Evolutionary conservation across 2,113 vertebrate species (phyloP).

Genomic region (Plectropomus leopardus): DNA sequence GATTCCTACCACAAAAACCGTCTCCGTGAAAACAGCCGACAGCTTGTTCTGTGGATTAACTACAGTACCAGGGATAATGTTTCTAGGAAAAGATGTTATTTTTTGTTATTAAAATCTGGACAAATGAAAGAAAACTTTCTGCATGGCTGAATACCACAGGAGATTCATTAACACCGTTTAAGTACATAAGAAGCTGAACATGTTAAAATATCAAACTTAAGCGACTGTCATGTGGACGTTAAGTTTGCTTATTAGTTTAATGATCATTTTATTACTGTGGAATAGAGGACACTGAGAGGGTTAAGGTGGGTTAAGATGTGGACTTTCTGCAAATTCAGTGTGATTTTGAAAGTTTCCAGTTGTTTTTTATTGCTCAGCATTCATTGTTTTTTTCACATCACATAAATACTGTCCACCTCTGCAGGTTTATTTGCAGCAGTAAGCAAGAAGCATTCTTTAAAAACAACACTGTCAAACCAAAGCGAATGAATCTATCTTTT

Average conservation of each 20-base stretch:
- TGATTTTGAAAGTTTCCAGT: background rate
- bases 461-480: constrained; percentile 1
- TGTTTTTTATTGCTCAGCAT: background rate
- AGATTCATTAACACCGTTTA: background rate
- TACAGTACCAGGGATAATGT: background rate
- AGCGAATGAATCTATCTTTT: constrained; percentile 27
- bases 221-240: background rate
- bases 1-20: background rate
- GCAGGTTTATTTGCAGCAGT: background rate
- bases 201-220: background rate
- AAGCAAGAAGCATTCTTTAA: background rate
- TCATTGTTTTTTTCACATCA: background rate
- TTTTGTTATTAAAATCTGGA: background rate
- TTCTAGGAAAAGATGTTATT: constrained; percentile 23
- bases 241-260: background rate
- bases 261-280: background rate
- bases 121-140: background rate
- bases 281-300: background rate
- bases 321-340: background rate
- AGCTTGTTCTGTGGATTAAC: constrained; percentile 15
- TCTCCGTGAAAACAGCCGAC: background rate
- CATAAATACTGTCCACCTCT: background rate
- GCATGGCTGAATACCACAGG: background rate
- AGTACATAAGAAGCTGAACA: background rate
- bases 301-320: background rate